Evolutionary conservation across 2,797 vertebrate species (phyloP).

Genomic region (Botia kubotai): DNA sequence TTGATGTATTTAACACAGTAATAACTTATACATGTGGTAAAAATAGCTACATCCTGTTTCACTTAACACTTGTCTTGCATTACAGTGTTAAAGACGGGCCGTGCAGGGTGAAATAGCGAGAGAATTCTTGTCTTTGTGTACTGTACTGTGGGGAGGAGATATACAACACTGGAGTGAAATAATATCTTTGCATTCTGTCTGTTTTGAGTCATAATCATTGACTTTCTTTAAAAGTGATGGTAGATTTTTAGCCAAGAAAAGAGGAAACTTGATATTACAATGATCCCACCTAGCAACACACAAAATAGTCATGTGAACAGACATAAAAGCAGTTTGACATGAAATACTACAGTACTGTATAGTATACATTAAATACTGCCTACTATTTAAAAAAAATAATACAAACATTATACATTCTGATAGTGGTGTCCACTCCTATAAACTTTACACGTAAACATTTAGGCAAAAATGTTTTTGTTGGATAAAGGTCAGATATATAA

Average conservation of each 20-base stretch:
- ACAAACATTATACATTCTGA: too few relatives aligned
- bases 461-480: too few relatives aligned
- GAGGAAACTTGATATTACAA: conserved; percentile 44
- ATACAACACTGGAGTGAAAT: neutral
- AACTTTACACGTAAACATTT: too few relatives aligned
- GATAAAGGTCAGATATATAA: too few relatives aligned
- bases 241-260: conserved; percentile 46
- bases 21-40: conserved; percentile 27
- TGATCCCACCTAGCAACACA: conserved; percentile 57
- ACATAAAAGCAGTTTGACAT: neutral
- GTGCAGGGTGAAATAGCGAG: neutral
- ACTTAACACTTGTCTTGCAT: conserved; percentile 10
- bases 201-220: conserved; percentile 7
- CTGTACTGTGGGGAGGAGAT: neutral
- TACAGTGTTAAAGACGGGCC: neutral
- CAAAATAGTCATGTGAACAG: conserved; percentile 37
- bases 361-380: neutral
- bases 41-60: conserved; percentile 12
- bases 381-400: neutral
- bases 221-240: conserved; percentile 24
- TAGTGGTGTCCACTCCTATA: too few relatives aligned
- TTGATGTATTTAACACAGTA: conserved; percentile 32
- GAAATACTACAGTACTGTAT: neutral
- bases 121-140: neutral
- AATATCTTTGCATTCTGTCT: conserved; percentile 11